These are phyloP conservation scores for Scomber japonicus DNA, from an alignment of 2,113 vertebrate genomes.

Conservation along the genomic window DNA sequence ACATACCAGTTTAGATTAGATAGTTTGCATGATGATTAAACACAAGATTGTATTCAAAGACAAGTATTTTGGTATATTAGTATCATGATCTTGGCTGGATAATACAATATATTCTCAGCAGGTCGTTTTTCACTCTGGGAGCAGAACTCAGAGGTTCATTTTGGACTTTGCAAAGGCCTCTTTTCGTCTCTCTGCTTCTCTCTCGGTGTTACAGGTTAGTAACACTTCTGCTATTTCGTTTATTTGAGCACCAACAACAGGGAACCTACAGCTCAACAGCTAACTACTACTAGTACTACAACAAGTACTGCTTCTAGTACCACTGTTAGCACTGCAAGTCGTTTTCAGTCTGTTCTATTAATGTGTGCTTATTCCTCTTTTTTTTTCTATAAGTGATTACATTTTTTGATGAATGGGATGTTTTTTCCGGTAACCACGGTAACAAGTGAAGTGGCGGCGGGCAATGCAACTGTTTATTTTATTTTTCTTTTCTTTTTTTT, in stretches of 20 bases:
- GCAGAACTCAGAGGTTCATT: constrained; percentile 38
- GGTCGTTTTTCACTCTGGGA: constrained; percentile 7
- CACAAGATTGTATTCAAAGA: background rate
- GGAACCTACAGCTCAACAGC: constrained; percentile 67
- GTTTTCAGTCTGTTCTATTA: constrained; percentile 64
- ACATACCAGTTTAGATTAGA: constrained; percentile 4
- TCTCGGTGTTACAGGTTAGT: constrained; percentile 70
- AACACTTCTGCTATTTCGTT: constrained; percentile 68
- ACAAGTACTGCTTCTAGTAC: constrained; percentile 64
- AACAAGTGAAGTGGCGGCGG: constrained; percentile 63
- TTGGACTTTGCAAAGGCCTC: constrained; percentile 22
- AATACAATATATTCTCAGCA: background rate
- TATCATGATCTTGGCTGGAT: background rate
- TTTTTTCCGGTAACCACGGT: constrained; percentile 66
- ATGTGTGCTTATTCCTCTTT: constrained; percentile 73
- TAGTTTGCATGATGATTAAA: background rate
- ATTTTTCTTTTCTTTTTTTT: constrained; percentile 25
- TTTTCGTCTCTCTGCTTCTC: constrained; percentile 18
- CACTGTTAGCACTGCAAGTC: constrained; percentile 61
- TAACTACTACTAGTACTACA: constrained; percentile 65
- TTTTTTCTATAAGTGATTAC: constrained; percentile 58
- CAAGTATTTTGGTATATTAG: constrained; percentile 18
- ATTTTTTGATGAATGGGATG: constrained; percentile 72
- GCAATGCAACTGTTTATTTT: constrained; percentile 66
- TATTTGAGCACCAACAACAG: constrained; percentile 60